Conservation (phyloP, 1,140 invertebrate genomes). For the Drosophila ambigua region DNA sequence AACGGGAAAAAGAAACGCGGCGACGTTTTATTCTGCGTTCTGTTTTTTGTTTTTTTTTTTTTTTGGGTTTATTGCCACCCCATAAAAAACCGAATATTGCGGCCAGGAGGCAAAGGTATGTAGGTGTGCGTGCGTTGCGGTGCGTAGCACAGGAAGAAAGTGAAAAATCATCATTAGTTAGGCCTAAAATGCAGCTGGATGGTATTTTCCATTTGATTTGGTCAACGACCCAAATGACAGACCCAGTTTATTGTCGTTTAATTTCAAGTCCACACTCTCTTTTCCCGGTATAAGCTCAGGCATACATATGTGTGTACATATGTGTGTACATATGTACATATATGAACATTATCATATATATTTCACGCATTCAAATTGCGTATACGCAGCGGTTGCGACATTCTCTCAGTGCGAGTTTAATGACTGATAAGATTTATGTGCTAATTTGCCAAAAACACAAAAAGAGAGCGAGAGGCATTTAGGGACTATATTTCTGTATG, state of each 20-base stretch:
- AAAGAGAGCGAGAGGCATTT: conserved; percentile 2
- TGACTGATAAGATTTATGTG: conserved; percentile 69
- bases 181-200: conserved; percentile 39
- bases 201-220: conserved; percentile 47
- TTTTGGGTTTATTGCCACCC: conserved; percentile 36
- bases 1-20: conserved; percentile 6
- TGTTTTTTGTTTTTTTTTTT: conserved; percentile 19
- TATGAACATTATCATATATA: conserved; percentile 1
- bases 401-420: conserved; percentile 59
- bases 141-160: conserved; percentile 10
- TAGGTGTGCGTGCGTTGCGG: neutral
- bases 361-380: conserved; percentile 45
- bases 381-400: conserved; percentile 39
- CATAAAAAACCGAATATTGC: conserved; percentile 43
- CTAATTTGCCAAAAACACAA: conserved; percentile 38
- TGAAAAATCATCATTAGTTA: conserved; percentile 65
- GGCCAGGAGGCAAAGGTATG: neutral
- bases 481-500: neutral
- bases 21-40: conserved; percentile 11
- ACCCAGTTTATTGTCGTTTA: conserved; percentile 55
- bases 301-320: too few relatives aligned
- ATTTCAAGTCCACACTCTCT: conserved; percentile 21
- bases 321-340: conserved; percentile 24
- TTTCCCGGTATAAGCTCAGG: conserved; percentile 30
- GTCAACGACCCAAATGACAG: conserved; percentile 41